phyloP scores from a whole-genome alignment of 2,797 vertebrate species.

The Pseudochirops corinnae region DNA sequence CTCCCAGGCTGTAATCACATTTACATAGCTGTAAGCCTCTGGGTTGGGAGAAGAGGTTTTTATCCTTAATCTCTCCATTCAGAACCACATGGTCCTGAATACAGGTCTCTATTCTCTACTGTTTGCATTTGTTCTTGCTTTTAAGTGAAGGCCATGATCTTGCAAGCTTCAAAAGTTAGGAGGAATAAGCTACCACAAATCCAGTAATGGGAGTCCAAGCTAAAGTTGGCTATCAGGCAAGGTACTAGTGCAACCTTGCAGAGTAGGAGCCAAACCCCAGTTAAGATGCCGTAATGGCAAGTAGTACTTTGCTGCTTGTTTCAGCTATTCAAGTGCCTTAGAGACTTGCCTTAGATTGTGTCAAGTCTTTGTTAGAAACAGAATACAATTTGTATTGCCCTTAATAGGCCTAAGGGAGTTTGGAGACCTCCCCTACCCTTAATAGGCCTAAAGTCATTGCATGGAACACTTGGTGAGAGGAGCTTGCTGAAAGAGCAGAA shows the following conservation, averaged over 20 bases:
- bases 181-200: neutral
- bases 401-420: too few relatives aligned
- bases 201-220: neutral
- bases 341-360: too few relatives aligned
- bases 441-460: too few relatives aligned
- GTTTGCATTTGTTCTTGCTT: neutral
- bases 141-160: neutral
- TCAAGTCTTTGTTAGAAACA: too few relatives aligned
- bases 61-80: neutral
- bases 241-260: neutral
- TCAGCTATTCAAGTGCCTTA: too few relatives aligned
- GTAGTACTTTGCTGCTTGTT: too few relatives aligned
- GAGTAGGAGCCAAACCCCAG: neutral
- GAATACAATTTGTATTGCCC: too few relatives aligned
- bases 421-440: too few relatives aligned
- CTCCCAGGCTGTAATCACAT: neutral
- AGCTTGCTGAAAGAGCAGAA: too few relatives aligned
- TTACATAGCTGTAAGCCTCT: neutral
- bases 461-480: too few relatives aligned
- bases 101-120: neutral
- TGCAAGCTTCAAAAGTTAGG: neutral
- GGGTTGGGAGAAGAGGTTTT: neutral
- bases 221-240: neutral
- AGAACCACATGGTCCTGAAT: neutral
- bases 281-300: neutral